Evolutionary conservation across 1,140 invertebrate species (phyloP), one percentile per base, ranked within the genome.

Genomic region (Euschistus heros): DNA sequence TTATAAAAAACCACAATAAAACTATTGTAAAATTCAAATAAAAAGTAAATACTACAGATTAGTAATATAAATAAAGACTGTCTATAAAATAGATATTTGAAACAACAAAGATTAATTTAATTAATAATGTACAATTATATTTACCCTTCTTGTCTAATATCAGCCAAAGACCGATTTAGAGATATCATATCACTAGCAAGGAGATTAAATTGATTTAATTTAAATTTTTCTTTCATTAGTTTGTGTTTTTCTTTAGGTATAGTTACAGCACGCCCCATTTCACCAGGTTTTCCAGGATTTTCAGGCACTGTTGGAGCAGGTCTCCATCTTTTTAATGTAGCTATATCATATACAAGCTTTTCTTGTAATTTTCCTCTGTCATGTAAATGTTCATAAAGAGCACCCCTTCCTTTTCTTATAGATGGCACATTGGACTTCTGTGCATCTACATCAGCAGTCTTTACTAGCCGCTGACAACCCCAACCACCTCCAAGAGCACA

Each of bases 121-220:
- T 30, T 30, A 30, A n/a, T 30, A 30, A 30, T 4, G 2, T 30
- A 30, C 27, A 30, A 7, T 30, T 30, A 62, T 47, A 82, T 84
- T 85, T 77, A 94, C 91, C 87, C 86, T 57, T 89, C 86, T 73
- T 96, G 86, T 72, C 97, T 79, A 63, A 98, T 91, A 80, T 99
- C 97, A 20, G 91, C 87, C 17, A 99, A 79, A 8, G 92, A 94
- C 72, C 97, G 81, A 79, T 99, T 99, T 42, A 99, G 76, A 42
- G 94, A 94, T 70, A 99, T 98, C 83, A 92, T 89, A 78, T 99
- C 95, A 76, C 93, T 97, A 55, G 95, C 96, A 74, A 98, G 77
- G 68, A 99, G 80, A 80, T 99, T 99, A 78, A 99, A 99, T 79
- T 99, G 94, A 80, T 98, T 97, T 68, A 94, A 81, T 76, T 96